phyloP scores from a whole-genome alignment of 2,797 vertebrate genomes.

The Notolepis coatsorum region DNA sequence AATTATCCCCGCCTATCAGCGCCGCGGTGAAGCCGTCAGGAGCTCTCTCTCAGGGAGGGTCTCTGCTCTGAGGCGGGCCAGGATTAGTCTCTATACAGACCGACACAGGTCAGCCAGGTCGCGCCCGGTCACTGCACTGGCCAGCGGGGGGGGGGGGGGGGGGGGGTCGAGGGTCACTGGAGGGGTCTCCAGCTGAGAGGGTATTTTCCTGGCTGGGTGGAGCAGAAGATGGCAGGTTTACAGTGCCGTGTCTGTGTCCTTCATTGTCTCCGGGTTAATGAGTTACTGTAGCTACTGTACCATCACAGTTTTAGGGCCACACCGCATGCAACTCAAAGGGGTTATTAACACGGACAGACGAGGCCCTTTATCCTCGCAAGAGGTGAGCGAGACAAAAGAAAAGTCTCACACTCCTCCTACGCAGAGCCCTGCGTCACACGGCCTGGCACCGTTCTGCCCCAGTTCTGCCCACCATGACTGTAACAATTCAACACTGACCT shows the following conservation, averaged over 20 bases:
- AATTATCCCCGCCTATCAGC: conserved; percentile 58
- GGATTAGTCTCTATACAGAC: conserved; percentile 53
- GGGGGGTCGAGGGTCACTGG: conserved; percentile 60
- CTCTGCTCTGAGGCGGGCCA: conserved; percentile 41
- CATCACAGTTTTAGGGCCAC: conserved; percentile 3
- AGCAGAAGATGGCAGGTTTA: conserved; percentile 29
- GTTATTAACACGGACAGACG: conserved; percentile 22
- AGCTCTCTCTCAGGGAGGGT: conserved; percentile 54
- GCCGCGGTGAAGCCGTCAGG: conserved; percentile 60
- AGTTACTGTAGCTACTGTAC: not conserved
- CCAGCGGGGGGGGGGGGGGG: conserved; percentile 49
- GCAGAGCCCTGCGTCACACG: too few species aligned
- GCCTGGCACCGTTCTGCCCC: too few species aligned
- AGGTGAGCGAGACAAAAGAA: conserved; percentile 45
- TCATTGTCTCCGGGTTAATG: not conserved
- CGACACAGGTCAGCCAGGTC: conserved; percentile 66
- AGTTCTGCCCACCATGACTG: too few species aligned
- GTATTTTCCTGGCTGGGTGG: conserved; percentile 33
- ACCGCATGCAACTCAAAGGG: not conserved
- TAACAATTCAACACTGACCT: too few species aligned
- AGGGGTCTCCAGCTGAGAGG: conserved; percentile 21
- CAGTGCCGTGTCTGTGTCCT: not conserved
- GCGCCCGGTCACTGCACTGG: conserved; percentile 48
- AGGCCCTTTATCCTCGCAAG: conserved; percentile 22
- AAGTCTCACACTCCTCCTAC: too few species aligned